Base-by-base conservation (phyloP, 1,140 invertebrate genomes). In the Drosophila mayri region DNA sequence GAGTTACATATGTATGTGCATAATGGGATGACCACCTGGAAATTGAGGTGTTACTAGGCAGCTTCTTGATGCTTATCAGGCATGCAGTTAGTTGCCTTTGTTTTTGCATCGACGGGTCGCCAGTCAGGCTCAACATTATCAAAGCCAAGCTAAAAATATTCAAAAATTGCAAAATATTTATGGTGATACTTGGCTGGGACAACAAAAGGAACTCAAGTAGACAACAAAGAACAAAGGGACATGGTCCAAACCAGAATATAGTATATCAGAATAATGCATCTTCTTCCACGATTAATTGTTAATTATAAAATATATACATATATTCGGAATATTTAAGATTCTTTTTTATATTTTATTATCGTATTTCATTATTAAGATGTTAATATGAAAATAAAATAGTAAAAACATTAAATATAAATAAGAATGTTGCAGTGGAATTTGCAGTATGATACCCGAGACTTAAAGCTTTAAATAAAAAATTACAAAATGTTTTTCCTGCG, bases 101-200 rank as follows among this genome's bases (percentile, higher is more conserved):
- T 71, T 71, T 37, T 60, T 43, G 30, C 25, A 35, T 37, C n/a
- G n/a, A n/a, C n/a, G 11, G 44, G 52, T 50, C 66, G 11, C 7
- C 28, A 18, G 22, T 32, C 63, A 18, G 59, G 37, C 57, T 58
- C 67, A 75, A 50, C 46, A 35, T 76, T 76, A 76, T 76, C 73
- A 76, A 22, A 37, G 35, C 8, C 32, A 30, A 32, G 61, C 73
- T 76, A 76, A 66, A 76, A 76, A 76, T 76, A 76, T 52, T 43
- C 7, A 1, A 25, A 40, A 44, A 75, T 65, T 65, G 38, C 44
- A 76, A 76, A 76, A 70, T 62, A 70, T 63, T 6, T 28, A n/a
- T 14, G 2, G 4, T 4, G 3, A 38, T 37, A 41, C 47, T 41
- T 41, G 25, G 60, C 16, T 74, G 35, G 22, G 28, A 66, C 52